These are phyloP conservation scores for Diplodus sargus DNA, from an alignment of 2,797 vertebrate species.

Conservation along the genomic window DNA sequence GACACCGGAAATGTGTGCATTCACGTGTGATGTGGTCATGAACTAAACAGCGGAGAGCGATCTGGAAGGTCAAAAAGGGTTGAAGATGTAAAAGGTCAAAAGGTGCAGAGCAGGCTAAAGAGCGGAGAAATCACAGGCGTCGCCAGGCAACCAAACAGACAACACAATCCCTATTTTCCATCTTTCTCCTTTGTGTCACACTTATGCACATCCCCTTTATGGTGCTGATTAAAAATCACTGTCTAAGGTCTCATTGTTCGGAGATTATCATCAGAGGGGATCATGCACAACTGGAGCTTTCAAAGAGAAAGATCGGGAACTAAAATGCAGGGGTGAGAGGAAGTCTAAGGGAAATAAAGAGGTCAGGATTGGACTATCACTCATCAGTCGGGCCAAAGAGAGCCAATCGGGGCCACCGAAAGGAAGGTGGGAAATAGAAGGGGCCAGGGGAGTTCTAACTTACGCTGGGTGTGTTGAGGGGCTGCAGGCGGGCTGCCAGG, in stretches of 20 bases:
- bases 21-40: slow-evolving; percentile 5
- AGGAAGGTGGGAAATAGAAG: slow-evolving; percentile 43
- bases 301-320: slow-evolving; percentile 66
- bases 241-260: background rate
- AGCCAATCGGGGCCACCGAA: slow-evolving; percentile 57
- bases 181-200: slow-evolving; percentile 65
- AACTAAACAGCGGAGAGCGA: background rate
- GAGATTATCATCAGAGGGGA: too few species aligned
- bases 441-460: slow-evolving; percentile 80
- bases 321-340: slow-evolving; percentile 52
- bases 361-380: slow-evolving; percentile 43
- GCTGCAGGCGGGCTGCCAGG: slow-evolving; percentile 91
- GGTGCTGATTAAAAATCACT: slow-evolving; percentile 9
- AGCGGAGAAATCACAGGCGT: slow-evolving; percentile 39
- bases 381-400: slow-evolving; percentile 49
- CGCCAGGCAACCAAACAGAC: slow-evolving; percentile 51
- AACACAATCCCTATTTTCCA: slow-evolving; percentile 49
- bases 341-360: slow-evolving; percentile 34
- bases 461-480: slow-evolving; percentile 90
- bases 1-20: background rate
- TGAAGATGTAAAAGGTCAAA: slow-evolving; percentile 43
- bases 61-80: slow-evolving; percentile 17
- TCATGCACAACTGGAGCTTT: slow-evolving; percentile 53
- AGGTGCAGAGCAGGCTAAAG: slow-evolving; percentile 47
- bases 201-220: slow-evolving; percentile 37